Evolutionary conservation across 1,140 invertebrate genomes (phyloP), one percentile per base, ranked within the genome.

Genomic region (Brachionus asplanchnoidis): DNA sequence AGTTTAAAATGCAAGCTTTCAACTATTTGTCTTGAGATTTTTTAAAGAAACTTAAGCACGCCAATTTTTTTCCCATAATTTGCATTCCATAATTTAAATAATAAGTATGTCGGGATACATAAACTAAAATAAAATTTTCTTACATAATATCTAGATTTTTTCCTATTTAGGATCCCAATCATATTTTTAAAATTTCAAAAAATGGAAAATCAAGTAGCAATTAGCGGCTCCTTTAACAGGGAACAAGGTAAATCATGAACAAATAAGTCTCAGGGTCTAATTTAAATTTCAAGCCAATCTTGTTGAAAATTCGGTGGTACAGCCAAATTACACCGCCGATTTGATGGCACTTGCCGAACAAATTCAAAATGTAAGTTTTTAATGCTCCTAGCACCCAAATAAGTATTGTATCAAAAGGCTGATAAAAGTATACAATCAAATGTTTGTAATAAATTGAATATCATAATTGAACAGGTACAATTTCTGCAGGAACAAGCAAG

Each of bases 341-440:
- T 46, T 82, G 32, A 82, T 82, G 7, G 53, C 40, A 26, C 53
- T 82, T 14, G 79, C 79, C 4, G 46, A 82, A 26, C 79, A 82
- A 46, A 82, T 82, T 65, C 79, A 82, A 82, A 36, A 82, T 68
- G 79, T 82, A 82, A 65, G 40, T 23, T 56, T 32, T 7, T 14
- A 56, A 56, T 5, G 7, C 23, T 44, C 12, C 40, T n/a, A 9
- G 36, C 40, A 40, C 8, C n/a, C 23, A 56, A 23, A 80, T 26
- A 56, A 20, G 7, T n/a, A 17, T 75, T 75, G 0, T 23, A 11
- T 79, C 32, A 12, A 23, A 11, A 82, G 79, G 79, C 79, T 44
- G 79, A 82, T 82, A 82, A 65, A 60, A 82, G 79, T 9, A 44
- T 82, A 40, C 79, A 82, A 65, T 82, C 79, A 28, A 82, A 82